Evolutionary conservation across 1,140 invertebrate genomes (phyloP).

Genomic region (Plutomurus gul): DNA sequence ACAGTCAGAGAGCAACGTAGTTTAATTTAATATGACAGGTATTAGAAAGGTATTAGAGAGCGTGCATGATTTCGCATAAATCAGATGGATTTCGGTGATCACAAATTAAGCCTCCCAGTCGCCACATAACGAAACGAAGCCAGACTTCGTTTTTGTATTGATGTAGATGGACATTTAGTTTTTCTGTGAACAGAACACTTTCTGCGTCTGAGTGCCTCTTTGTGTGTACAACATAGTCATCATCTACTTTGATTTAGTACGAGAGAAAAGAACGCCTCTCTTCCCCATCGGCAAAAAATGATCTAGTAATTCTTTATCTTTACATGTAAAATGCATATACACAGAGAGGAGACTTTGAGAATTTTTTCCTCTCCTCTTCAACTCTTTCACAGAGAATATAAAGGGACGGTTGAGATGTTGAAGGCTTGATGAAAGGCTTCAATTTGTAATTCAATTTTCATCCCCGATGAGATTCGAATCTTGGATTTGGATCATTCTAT

Average conservation of each 20-base stretch:
- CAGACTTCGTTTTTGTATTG: not conserved
- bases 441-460: conserved; percentile 27
- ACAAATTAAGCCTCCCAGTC: not conserved
- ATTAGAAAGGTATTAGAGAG: conserved; percentile 46
- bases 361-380: not conserved
- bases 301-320: conserved; percentile 25
- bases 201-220: not conserved
- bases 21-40: conserved; percentile 48
- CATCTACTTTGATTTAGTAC: not conserved
- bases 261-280: conserved; percentile 11
- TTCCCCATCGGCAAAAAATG: not conserved
- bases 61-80: conserved; percentile 47
- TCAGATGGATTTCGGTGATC: conserved; percentile 37
- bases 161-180: not conserved
- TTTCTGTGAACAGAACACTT: not conserved
- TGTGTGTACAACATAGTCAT: conserved; percentile 10
- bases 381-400: not conserved
- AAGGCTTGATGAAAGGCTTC: conserved; percentile 16
- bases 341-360: not conserved
- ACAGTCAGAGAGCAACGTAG: conserved; percentile 15
- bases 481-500: not conserved
- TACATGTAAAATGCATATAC: too few species aligned
- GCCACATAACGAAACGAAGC: not conserved
- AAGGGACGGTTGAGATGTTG: not conserved
- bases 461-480: not conserved